These are phyloP conservation scores for Drosophila santomea DNA, from an alignment of 1,140 invertebrate genomes.

Conservation along the genomic window DNA sequence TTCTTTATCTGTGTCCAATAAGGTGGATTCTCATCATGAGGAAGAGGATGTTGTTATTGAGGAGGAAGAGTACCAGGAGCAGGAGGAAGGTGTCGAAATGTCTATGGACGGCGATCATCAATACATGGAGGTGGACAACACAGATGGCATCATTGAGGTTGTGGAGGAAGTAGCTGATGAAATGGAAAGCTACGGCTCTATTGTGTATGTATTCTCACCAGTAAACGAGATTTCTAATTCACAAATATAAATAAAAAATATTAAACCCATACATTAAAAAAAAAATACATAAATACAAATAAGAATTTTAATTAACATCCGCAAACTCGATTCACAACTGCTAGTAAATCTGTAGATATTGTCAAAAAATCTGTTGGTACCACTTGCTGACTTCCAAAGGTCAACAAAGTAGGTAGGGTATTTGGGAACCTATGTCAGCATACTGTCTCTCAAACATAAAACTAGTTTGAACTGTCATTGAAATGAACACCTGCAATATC, in stretches of 20 bases:
- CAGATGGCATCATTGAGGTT: constrained; percentile 70
- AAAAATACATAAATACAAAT: no score
- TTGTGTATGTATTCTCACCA: constrained; percentile 52
- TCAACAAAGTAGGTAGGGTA: background rate
- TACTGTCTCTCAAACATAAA: background rate
- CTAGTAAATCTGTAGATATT: background rate
- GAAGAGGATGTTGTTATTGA: constrained; percentile 50
- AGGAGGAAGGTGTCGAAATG: constrained; percentile 15
- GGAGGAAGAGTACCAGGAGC: constrained; percentile 43
- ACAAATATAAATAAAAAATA: background rate
- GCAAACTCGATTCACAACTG: background rate
- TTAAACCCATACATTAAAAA: background rate
- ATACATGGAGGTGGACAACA: constrained; percentile 57
- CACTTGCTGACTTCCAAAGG: no score
- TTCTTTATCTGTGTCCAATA: background rate
- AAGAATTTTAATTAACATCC: no score
- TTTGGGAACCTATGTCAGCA: background rate
- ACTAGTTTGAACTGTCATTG: constrained; percentile 38
- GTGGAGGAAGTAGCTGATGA: constrained; percentile 62
- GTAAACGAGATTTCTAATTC: background rate
- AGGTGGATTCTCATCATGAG: constrained; percentile 13
- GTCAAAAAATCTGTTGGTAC: background rate
- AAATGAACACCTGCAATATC: constrained; percentile 39
- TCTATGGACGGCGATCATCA: constrained; percentile 28
- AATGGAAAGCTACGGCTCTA: constrained; percentile 52